Evolutionary conservation across 2,888 invertebrate species (phyloP).

Genomic region (Portevinia maculata): DNA sequence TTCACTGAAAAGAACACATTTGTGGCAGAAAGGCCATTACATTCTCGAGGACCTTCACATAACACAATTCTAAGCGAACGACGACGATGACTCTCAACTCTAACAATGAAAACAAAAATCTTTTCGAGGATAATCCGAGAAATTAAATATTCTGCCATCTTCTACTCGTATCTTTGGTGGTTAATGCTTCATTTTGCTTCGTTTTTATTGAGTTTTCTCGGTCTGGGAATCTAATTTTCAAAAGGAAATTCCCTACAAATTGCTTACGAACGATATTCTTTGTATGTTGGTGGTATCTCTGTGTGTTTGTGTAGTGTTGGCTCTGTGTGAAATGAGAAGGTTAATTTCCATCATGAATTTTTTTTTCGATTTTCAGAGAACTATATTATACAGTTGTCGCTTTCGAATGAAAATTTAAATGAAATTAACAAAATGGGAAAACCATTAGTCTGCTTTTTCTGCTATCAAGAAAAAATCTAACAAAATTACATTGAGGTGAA

Average conservation of each 20-base stretch:
- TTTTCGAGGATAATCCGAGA: constrained; percentile 40
- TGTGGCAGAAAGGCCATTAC: constrained; percentile 47
- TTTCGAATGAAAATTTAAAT: constrained; percentile 41
- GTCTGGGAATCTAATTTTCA: constrained; percentile 49
- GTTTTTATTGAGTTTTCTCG: constrained; percentile 44
- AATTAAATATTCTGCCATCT: constrained; percentile 27
- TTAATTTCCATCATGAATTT: constrained; percentile 38
- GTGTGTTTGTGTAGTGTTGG: neutral
- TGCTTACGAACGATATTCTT: constrained; percentile 10
- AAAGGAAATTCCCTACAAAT: constrained; percentile 39
- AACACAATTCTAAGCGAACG: neutral
- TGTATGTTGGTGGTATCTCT: neutral
- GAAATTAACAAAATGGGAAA: constrained; percentile 46
- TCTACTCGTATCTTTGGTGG: neutral
- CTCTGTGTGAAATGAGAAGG: constrained; percentile 7
- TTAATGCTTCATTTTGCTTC: constrained; percentile 18
- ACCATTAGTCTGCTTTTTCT: constrained; percentile 9
- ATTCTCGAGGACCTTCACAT: constrained; percentile 16
- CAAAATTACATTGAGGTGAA: constrained; percentile 8
- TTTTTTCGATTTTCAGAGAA: constrained; percentile 1
- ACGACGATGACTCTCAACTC: neutral
- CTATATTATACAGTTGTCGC: neutral
- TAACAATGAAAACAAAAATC: constrained; percentile 22
- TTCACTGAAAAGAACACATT: constrained; percentile 39
- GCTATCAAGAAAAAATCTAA: neutral